Evolutionary conservation across 2,888 invertebrate genomes (phyloP).

Genomic region (Linyphia triangularis): DNA sequence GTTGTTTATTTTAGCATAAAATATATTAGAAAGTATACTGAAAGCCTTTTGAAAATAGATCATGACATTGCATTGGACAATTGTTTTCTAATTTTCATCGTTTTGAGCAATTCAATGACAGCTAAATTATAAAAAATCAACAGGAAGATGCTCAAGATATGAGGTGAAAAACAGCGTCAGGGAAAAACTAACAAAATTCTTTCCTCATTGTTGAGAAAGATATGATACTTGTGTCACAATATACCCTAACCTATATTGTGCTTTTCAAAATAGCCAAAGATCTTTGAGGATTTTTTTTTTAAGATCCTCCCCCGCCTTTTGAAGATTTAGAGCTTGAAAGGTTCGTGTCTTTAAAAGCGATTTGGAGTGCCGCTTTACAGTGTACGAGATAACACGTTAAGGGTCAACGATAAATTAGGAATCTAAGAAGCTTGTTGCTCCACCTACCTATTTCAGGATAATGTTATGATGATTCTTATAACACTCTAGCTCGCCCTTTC

Average conservation of each 20-base stretch:
- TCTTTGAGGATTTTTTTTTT: neutral
- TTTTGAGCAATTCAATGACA: neutral
- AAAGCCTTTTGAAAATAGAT: no score
- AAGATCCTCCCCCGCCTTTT: neutral
- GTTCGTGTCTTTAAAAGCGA: constrained; percentile 15
- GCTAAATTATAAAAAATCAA: neutral
- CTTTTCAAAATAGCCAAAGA: neutral
- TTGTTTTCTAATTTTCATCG: neutral
- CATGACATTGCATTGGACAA: neutral
- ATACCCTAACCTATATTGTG: neutral
- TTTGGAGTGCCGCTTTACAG: constrained; percentile 18
- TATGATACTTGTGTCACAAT: neutral
- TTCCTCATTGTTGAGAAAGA: neutral
- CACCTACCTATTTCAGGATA: constrained; percentile 32
- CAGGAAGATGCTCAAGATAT: neutral
- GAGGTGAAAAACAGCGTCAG: neutral
- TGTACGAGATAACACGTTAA: constrained; percentile 1
- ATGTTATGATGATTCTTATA: constrained; percentile 16
- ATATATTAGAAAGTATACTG: neutral
- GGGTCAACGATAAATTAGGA: constrained; percentile 63
- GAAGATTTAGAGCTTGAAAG: constrained; percentile 4
- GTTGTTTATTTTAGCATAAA: neutral
- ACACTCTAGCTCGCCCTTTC: neutral
- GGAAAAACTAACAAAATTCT: neutral
- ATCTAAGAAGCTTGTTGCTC: constrained; percentile 27